Evolutionary conservation across 1,140 invertebrate species (phyloP), one percentile per base, ranked within the genome.

Genomic region (Centruroides vittatus): DNA sequence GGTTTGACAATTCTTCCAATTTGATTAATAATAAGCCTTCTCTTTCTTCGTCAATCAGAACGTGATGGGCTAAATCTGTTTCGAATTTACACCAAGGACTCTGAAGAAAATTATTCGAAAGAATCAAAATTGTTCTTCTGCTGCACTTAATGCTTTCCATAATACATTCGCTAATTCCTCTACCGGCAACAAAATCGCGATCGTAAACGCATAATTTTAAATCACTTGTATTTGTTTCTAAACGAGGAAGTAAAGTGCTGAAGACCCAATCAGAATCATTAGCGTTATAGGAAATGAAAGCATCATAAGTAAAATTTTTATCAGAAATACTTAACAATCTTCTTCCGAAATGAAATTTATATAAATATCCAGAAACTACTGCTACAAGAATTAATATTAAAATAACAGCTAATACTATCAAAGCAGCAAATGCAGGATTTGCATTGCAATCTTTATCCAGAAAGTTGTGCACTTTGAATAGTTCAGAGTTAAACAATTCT

Each of bases 81-180:
- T 85, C 82, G 76, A 81, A 82, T 98, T 98, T 79, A 68, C 82
- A 84, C 82, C 82, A 85, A 47, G 82, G 78, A 48, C 81, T 84
- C 64, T 78, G 76, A 0, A 80, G 75, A 68, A 84, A 85, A 59
- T 76, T 75, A 66, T 82, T 76, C 58, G 81, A 83, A 35, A 84
- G 74, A 13, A 84, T 71, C 13, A 84, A 71, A 52, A 85, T 71
- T 12, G 80, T 79, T 69, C 79, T 80, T 54, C 79, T 75, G 68
- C 81, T 83, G 54, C 76, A 73, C 35, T 78, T 75, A 47, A 84
- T 78, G 65, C 78, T 78, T 61, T 75, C 75, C n/a, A 81, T 68
- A 58, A 85, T 79, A 61, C 76, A 77, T 64, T 84, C 80, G 0
- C 78, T 79, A 57, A 84, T 82, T 51, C 79, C 74, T 0, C 76